Percentiles rank a stretch among this genome's conserved stretches.
phyloP scores from a whole-genome alignment of 2,797 vertebrate species.

The Catostomus latipinnis region DNA sequence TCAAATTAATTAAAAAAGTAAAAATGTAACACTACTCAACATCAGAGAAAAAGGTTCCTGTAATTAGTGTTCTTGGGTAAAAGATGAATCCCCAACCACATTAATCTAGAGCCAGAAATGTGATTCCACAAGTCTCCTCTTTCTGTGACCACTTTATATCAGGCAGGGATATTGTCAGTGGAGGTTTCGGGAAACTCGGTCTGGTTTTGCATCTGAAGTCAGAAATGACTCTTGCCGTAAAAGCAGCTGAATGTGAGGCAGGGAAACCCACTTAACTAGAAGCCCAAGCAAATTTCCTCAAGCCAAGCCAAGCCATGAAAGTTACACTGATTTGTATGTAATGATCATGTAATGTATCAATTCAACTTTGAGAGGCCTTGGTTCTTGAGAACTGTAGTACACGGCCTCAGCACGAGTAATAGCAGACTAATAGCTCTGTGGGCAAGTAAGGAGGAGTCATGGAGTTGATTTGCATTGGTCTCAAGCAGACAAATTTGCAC shows the following conservation, averaged over 20 bases:
- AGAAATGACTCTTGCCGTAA: not conserved
- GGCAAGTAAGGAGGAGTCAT: constrained; percentile 53
- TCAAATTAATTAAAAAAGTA: not conserved
- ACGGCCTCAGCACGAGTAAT: constrained; percentile 43
- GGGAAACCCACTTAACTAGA: constrained; percentile 19
- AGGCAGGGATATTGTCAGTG: constrained; percentile 2
- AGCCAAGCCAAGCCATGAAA: constrained; percentile 49
- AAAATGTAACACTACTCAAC: not conserved
- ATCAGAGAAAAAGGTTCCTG: constrained; percentile 8
- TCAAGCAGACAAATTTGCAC: constrained; percentile 23
- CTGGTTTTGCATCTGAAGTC: not conserved
- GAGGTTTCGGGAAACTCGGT: constrained; percentile 17
- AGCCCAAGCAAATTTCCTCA: constrained; percentile 39
- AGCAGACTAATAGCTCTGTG: constrained; percentile 51
- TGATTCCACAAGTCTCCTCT: constrained; percentile 44
- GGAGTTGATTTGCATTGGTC: constrained; percentile 50
- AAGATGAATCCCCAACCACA: constrained; percentile 54
- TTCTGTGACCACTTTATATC: constrained; percentile 11
- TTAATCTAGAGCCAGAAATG: constrained; percentile 56
- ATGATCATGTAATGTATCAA: constrained; percentile 57
- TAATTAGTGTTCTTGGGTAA: constrained; percentile 43
- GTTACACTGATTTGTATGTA: constrained; percentile 60
- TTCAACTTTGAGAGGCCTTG: constrained; percentile 49
- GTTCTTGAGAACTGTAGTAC: constrained; percentile 50
- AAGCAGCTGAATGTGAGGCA: not conserved